Evolutionary conservation across 2,888 invertebrate species (phyloP).

Genomic region (Microplitis deprimator): DNA sequence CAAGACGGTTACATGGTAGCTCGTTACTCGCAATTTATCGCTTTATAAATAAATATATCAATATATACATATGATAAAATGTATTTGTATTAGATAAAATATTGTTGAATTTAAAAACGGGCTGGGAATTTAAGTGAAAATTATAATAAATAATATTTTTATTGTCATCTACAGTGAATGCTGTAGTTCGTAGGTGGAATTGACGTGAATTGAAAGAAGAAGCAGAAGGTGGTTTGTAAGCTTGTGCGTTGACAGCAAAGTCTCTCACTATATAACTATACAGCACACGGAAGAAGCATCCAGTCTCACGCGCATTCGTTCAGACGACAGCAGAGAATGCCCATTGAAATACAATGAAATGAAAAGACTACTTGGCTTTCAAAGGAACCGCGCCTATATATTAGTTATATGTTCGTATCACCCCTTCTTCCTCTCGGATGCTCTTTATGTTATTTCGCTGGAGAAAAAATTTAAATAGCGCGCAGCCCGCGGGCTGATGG

Average conservation of each 20-base stretch:
- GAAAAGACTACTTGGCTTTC: conserved; percentile 23
- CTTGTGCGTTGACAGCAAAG: not conserved
- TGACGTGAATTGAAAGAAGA: conserved; percentile 16
- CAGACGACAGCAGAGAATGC: conserved; percentile 26
- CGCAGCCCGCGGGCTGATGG: not conserved
- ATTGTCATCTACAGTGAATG: too few species aligned
- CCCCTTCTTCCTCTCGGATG: too few species aligned
- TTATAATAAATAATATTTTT: too few species aligned
- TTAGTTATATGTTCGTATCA: not conserved
- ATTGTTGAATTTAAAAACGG: too few species aligned
- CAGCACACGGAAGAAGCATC: conserved; percentile 12
- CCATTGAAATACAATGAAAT: conserved; percentile 36
- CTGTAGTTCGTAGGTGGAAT: conserved; percentile 7
- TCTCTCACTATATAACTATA: conserved; percentile 20
- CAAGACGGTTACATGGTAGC: conserved; percentile 66
- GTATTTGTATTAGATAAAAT: not conserved
- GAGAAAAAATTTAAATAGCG: not conserved
- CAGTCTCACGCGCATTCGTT: conserved; percentile 14
- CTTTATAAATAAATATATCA: conserved; percentile 59
- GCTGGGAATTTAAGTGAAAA: too few species aligned
- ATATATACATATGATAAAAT: not conserved
- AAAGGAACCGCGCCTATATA: conserved; percentile 36
- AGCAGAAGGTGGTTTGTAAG: conserved; percentile 11
- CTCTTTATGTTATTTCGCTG: not conserved
- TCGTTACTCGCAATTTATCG: conserved; percentile 69